phyloP scores from a whole-genome alignment of 2,888 invertebrate species.

The Chrysodeixis includens region DNA sequence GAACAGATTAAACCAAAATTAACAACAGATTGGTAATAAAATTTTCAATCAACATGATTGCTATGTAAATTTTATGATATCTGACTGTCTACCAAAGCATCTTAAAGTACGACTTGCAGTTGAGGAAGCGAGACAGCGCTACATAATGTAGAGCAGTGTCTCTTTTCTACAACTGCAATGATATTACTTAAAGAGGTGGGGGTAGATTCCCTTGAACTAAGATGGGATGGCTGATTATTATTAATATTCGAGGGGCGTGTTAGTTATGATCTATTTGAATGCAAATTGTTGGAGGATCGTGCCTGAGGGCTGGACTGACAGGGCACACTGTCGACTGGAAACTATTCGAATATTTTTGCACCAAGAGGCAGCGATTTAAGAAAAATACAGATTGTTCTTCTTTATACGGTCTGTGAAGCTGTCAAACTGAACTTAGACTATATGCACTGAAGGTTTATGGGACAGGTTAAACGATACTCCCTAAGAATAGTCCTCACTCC shows the following conservation, averaged over 20 bases:
- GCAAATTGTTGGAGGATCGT: slow-evolving; percentile 53
- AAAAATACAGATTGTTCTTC: no score
- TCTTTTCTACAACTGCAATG: no score
- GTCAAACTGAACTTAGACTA: no score
- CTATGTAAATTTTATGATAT: slow-evolving; percentile 42
- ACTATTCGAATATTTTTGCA: neutral
- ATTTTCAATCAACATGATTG: slow-evolving; percentile 41
- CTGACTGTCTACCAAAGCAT: neutral
- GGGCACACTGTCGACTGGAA: slow-evolving; percentile 23
- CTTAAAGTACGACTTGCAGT: no score
- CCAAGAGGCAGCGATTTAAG: no score
- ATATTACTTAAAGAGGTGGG: no score
- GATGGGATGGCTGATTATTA: slow-evolving; percentile 43
- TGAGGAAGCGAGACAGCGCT: no score
- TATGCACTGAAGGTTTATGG: no score
- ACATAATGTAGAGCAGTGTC: no score
- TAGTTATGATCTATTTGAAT: slow-evolving; percentile 57
- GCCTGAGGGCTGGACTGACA: slow-evolving; percentile 35
- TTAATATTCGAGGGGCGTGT: slow-evolving; percentile 50
- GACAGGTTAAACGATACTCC: no score
- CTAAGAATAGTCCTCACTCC: no score
- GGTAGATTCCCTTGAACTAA: slow-evolving; percentile 22
- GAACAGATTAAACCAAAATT: neutral
- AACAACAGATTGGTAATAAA: slow-evolving; percentile 30
- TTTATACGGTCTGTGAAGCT: no score